Evolutionary conservation across 1,140 invertebrate species (phyloP), one percentile per base, ranked within the genome.

Genomic region (Dreissena polymorpha): DNA sequence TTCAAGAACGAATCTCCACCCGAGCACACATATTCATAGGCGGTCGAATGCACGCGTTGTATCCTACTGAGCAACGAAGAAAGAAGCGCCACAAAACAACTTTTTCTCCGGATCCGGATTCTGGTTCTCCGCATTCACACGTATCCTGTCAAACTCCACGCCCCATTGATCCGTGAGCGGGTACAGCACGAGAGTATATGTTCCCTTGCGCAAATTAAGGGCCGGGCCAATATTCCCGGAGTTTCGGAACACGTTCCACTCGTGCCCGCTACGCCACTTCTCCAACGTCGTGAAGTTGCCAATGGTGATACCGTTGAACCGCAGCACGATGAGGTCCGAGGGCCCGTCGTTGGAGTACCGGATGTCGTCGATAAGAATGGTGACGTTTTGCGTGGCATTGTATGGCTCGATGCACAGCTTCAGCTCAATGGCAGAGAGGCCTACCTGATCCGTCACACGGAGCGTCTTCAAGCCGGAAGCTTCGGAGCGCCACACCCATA

Each of bases 241-340:
- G 25, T 80, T 80, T 25, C 69, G 60, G 57, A 80, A 80, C 6
- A 80, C 69, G 49, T 80, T 80, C 78, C 78, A 80, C 72, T 80
- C 78, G 49, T 80, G 68, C 0, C 78, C 78, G 27, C 78, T 80
- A 16, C 78, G 71, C 78, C 78, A 80, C 65, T 64, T 71, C 29
- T 80, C 78, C 23, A 80, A 6, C 6, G 78, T 80, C 23, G 39
- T 63, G 53, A 80, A 80, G 14, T 71, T 80, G 16, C 27, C 78
- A 8, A 72, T 18, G 39, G 10, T 51, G 39, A 57, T 55, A 10
- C 69, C 69, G 25, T 80, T 70, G 57, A 80, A 80, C 10, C 13
- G 0, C 13, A 80, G 6, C 27, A 14, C 53, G 6, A 80, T 27
- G 3, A 13, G 3, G 29, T 80, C 78, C 0, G 68, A 71, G 0